Evolutionary conservation across 2,888 invertebrate species (phyloP).

Genomic region (Philereme transversata): DNA sequence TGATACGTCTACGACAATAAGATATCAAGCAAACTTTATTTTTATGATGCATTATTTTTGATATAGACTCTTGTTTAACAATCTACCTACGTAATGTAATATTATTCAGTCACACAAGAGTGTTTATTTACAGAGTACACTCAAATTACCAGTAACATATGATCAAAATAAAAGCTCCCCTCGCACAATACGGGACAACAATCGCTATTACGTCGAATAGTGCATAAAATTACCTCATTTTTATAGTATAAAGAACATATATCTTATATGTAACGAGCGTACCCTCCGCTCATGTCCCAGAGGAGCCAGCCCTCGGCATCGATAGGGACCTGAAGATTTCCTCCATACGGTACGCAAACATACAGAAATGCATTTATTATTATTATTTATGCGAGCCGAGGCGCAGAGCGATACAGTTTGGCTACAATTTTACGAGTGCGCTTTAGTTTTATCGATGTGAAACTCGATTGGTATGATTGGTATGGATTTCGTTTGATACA

Average conservation of each 20-base stretch:
- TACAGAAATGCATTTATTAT: constrained; percentile 71
- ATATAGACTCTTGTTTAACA: no score
- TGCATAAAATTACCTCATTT: constrained; percentile 79
- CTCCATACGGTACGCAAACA: constrained; percentile 50
- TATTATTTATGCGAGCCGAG: constrained; percentile 68
- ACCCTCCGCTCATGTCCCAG: constrained; percentile 58
- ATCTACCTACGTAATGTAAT: no score
- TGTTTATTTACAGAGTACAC: background rate
- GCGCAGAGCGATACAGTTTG: constrained; percentile 68
- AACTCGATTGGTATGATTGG: constrained; percentile 76
- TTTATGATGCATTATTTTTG: no score
- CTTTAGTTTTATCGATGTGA: constrained; percentile 72
- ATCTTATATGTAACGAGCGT: constrained; percentile 54
- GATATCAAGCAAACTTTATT: no score
- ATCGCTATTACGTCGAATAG: constrained; percentile 57
- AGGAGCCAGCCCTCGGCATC: constrained; percentile 55
- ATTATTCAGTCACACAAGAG: background rate
- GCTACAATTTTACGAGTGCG: constrained; percentile 67
- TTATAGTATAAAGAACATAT: constrained; percentile 66
- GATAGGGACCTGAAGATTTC: constrained; percentile 63
- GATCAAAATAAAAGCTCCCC: constrained; percentile 34
- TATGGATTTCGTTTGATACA: constrained; percentile 55
- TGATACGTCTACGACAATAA: no score
- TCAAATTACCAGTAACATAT: constrained; percentile 19
- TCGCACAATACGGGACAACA: constrained; percentile 35